A percentile compares a stretch with the other conserved stretches of the same genome.
Evolutionary conservation across 2,113 vertebrate species (phyloP).

Genomic region (Synodontis membranacea): DNA sequence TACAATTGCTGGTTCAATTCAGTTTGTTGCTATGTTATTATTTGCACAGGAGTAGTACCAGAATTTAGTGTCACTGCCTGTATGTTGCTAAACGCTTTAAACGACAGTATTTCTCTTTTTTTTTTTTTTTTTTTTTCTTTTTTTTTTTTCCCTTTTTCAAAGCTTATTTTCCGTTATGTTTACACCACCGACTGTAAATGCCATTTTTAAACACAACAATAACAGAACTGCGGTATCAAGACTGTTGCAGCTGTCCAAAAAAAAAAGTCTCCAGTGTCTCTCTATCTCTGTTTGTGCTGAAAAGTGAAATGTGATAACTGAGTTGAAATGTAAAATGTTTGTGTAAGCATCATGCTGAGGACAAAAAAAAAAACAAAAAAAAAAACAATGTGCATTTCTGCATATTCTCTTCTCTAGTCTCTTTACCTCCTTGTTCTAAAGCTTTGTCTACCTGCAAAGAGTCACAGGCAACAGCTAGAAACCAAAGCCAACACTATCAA

Average conservation of each 20-base stretch:
- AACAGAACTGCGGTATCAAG: constrained; percentile 86
- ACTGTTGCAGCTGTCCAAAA: constrained; percentile 82
- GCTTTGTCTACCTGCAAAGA: constrained; percentile 99
- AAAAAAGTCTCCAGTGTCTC: constrained; percentile 86
- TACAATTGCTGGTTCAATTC: constrained; percentile 99
- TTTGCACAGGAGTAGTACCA: constrained; percentile 99
- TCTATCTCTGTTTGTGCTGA: constrained; percentile 87
- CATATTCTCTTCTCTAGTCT: constrained; percentile 93
- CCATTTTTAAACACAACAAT: constrained; percentile 87
- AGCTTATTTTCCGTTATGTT: constrained; percentile 71
- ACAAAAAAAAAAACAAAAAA: constrained; percentile 68
- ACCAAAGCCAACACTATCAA: constrained; percentile 99
- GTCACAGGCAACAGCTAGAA: constrained; percentile 99
- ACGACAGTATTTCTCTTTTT: constrained; percentile 79
- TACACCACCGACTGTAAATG: constrained; percentile 97
- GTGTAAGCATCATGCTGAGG: constrained; percentile 82
- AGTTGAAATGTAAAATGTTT: constrained; percentile 81
- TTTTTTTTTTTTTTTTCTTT: constrained; percentile 64
- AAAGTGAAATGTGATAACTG: constrained; percentile 87
- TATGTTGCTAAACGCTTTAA: constrained; percentile 88
- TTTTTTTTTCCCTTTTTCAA: constrained; percentile 42
- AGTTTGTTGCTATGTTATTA: constrained; percentile 99
- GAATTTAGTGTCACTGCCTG: constrained; percentile 98
- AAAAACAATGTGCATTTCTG: constrained; percentile 90
- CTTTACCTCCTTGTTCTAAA: constrained; percentile 98